Evolutionary conservation across 2,888 invertebrate species (phyloP).

Genomic region (Cetonia aurata): DNA sequence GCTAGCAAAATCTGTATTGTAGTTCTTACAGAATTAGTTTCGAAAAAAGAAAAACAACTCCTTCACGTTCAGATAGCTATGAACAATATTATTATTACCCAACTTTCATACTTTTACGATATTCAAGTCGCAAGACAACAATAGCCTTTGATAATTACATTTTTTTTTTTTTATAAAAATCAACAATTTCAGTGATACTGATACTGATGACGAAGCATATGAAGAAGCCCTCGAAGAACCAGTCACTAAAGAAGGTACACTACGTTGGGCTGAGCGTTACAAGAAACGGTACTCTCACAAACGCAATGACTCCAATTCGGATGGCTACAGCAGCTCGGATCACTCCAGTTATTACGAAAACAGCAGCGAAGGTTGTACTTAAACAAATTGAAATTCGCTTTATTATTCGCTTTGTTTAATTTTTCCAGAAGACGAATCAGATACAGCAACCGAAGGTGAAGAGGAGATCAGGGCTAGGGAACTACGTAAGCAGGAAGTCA

Average conservation of each 20-base stretch:
- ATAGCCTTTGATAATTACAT: neutral
- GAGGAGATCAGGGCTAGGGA: constrained; percentile 77
- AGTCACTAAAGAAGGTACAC: constrained; percentile 75
- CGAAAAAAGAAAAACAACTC: too few relatives aligned
- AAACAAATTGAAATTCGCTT: constrained; percentile 14
- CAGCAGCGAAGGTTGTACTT: constrained; percentile 66
- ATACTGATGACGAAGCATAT: constrained; percentile 75
- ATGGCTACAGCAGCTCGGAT: constrained; percentile 64
- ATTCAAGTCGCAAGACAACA: neutral
- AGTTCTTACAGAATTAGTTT: neutral
- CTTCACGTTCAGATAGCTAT: neutral
- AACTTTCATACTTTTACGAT: neutral
- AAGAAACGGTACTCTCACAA: constrained; percentile 69
- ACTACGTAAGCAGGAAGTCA: constrained; percentile 76
- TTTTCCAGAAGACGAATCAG: constrained; percentile 73
- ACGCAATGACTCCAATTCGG: constrained; percentile 61
- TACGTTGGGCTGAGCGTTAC: constrained; percentile 78
- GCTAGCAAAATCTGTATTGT: too few relatives aligned
- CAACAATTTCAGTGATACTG: constrained; percentile 68
- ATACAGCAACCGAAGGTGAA: constrained; percentile 81
- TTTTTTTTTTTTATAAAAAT: too few relatives aligned
- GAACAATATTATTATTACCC: neutral
- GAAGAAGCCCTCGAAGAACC: constrained; percentile 78
- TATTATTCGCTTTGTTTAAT: constrained; percentile 26
- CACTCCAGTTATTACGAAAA: constrained; percentile 68